Percentiles rank a stretch among this genome's conserved stretches.
Evolutionary conservation across 2,888 invertebrate genomes (phyloP).

Genomic region (Cremastobaeus sp.): DNA sequence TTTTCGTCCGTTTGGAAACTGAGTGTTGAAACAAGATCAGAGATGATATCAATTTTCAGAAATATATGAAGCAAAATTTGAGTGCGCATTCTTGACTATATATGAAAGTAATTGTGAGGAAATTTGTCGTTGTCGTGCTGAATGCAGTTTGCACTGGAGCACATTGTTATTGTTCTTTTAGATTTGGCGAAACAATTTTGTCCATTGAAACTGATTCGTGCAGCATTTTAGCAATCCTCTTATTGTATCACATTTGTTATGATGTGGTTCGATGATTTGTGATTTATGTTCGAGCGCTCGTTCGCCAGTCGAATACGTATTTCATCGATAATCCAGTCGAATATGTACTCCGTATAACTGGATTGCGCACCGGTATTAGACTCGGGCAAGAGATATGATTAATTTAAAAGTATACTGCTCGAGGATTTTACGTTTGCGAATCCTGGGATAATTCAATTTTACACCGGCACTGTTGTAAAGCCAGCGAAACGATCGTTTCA

Average conservation of each 20-base stretch:
- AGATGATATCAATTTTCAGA: too few species aligned
- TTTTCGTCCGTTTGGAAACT: too few species aligned
- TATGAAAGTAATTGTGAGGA: too few species aligned
- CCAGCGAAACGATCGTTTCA: constrained; percentile 15
- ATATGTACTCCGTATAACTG: constrained; percentile 45
- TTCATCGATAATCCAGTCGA: constrained; percentile 52
- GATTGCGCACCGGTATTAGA: constrained; percentile 43
- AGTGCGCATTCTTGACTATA: too few species aligned
- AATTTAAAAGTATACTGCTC: constrained; percentile 47
- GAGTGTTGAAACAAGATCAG: too few species aligned
- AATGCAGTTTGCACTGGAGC: too few species aligned
- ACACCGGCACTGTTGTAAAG: constrained; percentile 21
- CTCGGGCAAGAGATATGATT: constrained; percentile 38
- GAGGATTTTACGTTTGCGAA: constrained; percentile 7
- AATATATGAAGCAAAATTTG: too few species aligned
- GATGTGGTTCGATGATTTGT: constrained; percentile 38
- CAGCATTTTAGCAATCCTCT: too few species aligned
- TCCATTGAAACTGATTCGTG: too few species aligned
- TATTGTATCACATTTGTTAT: constrained; percentile 31
- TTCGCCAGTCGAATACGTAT: constrained; percentile 37
- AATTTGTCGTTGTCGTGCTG: too few species aligned
- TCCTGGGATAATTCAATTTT: constrained; percentile 41
- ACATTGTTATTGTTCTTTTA: too few species aligned
- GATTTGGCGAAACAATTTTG: too few species aligned
- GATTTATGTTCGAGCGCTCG: constrained; percentile 29